phyloP scores from a whole-genome alignment of 2,888 invertebrate species.

The Micoletzkya japonica region DNA sequence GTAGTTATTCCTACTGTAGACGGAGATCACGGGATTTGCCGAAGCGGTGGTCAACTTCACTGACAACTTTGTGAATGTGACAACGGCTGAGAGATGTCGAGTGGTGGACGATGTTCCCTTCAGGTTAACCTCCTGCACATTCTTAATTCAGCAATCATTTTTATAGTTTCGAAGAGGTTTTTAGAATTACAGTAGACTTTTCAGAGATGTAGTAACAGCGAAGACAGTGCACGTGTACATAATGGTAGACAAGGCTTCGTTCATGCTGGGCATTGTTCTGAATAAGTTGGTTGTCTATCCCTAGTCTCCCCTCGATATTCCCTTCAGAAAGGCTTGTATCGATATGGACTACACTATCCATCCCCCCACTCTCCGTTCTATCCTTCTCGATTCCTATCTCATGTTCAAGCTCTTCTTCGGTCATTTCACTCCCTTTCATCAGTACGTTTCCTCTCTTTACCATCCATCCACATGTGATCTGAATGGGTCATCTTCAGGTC shows the following conservation, averaged over 20 bases:
- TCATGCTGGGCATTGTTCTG: constrained; percentile 56
- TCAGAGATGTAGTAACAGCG: constrained; percentile 20
- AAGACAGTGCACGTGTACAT: constrained; percentile 36
- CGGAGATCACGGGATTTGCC: constrained; percentile 88
- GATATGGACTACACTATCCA: constrained; percentile 46
- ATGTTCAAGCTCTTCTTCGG: constrained; percentile 59
- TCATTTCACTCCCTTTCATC: constrained; percentile 33
- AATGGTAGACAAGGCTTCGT: constrained; percentile 44
- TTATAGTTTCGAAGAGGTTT: neutral
- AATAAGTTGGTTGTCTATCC: constrained; percentile 44
- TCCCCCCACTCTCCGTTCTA: constrained; percentile 40
- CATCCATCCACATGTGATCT: neutral
- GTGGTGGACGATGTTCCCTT: neutral
- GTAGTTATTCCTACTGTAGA: constrained; percentile 60
- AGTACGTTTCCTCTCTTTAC: constrained; percentile 22
- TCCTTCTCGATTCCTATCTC: constrained; percentile 42
- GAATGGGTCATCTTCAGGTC: no score
- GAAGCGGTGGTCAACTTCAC: constrained; percentile 94
- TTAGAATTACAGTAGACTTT: neutral
- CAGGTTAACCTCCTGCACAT: neutral
- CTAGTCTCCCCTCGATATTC: neutral
- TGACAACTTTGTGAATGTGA: constrained; percentile 65
- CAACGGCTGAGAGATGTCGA: constrained; percentile 14
- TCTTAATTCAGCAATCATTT: neutral
- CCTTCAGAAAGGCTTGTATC: constrained; percentile 31